phyloP scores from a whole-genome alignment of 2,113 vertebrate species.

The Gobio gobio region DNA sequence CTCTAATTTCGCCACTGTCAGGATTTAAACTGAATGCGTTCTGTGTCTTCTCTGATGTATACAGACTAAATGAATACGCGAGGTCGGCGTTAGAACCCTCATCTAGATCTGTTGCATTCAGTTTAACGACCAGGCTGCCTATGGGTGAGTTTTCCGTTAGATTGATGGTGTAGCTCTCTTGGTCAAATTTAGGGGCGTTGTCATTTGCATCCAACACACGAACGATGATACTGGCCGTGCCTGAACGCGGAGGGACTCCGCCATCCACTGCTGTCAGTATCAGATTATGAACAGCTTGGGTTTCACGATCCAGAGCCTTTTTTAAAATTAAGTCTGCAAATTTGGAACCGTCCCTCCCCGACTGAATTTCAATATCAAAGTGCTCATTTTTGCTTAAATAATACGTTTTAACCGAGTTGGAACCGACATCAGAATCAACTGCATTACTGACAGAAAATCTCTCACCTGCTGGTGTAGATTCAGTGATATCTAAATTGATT shows the following conservation, averaged over 20 bases:
- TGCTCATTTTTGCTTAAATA: conserved; percentile 56
- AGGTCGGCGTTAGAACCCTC: conserved; percentile 68
- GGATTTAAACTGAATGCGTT: conserved; percentile 55
- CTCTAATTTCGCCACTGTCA: conserved; percentile 57
- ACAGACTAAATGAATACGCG: conserved; percentile 59
- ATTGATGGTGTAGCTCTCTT: conserved; percentile 54
- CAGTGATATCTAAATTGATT: conserved; percentile 52
- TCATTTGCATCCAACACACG: conserved; percentile 70
- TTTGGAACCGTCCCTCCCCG: conserved; percentile 62
- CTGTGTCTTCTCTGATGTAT: conserved; percentile 63
- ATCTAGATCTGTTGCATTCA: conserved; percentile 72
- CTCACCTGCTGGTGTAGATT: conserved; percentile 47
- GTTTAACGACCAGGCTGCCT: conserved; percentile 63
- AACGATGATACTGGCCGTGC: conserved; percentile 67
- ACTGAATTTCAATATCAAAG: conserved; percentile 71
- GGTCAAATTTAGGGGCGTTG: conserved; percentile 68
- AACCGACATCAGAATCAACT: conserved; percentile 52
- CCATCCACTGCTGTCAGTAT: conserved; percentile 74
- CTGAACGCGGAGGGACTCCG: conserved; percentile 68
- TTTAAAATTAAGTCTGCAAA: conserved; percentile 62
- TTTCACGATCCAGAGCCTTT: conserved; percentile 62
- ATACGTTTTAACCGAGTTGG: conserved; percentile 57
- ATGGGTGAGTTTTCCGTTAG: conserved; percentile 68
- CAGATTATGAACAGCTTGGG: conserved; percentile 64
- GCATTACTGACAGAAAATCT: conserved; percentile 59